phyloP scores from a whole-genome alignment of 2,888 invertebrate species.

The Cheilosia soror region DNA sequence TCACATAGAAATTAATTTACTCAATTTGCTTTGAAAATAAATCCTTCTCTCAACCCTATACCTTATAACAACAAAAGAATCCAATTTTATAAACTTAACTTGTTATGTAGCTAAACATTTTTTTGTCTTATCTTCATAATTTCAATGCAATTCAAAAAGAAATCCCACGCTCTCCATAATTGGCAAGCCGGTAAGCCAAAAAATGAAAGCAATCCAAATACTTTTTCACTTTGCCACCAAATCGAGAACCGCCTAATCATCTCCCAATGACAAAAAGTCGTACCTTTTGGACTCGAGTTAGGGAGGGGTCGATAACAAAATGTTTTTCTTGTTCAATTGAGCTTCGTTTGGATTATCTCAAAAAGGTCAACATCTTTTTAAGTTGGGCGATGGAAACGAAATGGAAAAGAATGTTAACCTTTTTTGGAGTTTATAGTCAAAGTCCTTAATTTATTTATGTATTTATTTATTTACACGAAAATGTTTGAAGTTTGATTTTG shows the following conservation, averaged over 20 bases:
- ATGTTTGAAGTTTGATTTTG: no score
- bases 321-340: slow-evolving; percentile 3
- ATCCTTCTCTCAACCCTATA: neutral
- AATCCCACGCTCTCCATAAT: no score
- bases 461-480: neutral
- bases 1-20: no score
- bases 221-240: no score
- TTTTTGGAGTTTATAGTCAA: neutral
- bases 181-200: no score
- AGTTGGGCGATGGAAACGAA: neutral
- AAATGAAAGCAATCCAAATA: no score
- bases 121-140: no score
- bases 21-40: no score
- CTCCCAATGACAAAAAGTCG: neutral
- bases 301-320: neutral
- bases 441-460: neutral
- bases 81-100: neutral
- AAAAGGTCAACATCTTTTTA: neutral
- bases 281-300: neutral
- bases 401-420: neutral
- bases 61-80: neutral
- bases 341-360: neutral
- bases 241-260: neutral
- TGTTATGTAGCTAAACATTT: neutral
- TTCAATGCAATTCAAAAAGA: no score